A percentile compares a stretch with the other conserved stretches of the same genome.
These are phyloP conservation scores for Anoplophora glabripennis DNA, from an alignment of 1,140 invertebrate genomes.

Conservation along the genomic window DNA sequence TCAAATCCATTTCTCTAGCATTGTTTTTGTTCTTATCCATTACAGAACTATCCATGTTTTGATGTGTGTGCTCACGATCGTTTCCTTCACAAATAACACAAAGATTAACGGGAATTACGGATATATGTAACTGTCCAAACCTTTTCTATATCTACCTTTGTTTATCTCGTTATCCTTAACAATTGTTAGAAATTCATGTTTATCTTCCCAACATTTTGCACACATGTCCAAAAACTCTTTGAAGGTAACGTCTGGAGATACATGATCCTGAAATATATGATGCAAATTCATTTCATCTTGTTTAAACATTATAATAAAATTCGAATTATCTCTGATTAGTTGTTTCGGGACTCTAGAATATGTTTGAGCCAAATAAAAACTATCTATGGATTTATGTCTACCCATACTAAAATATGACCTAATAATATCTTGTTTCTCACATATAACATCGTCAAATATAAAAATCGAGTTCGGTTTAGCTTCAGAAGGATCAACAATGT, in stretches of 20 bases:
- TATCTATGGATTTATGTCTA: constrained; percentile 11
- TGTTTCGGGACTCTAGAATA: constrained; percentile 48
- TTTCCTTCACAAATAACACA: no score
- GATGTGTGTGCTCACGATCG: no score
- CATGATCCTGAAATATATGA: constrained; percentile 48
- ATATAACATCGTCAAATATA: constrained; percentile 44
- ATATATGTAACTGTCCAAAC: constrained; percentile 34
- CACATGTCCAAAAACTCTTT: constrained; percentile 42
- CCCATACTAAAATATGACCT: constrained; percentile 43
- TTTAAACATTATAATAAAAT: constrained; percentile 46
- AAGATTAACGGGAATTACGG: background rate
- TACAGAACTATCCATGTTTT: no score
- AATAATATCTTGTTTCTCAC: constrained; percentile 43
- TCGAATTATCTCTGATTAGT: constrained; percentile 47
- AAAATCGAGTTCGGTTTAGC: constrained; percentile 38
- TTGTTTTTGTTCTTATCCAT: no score
- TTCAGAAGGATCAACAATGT: background rate
- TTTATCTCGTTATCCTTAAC: constrained; percentile 38
- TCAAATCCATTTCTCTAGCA: background rate
- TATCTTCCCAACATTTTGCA: constrained; percentile 36
- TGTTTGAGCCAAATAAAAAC: constrained; percentile 39
- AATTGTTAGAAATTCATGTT: constrained; percentile 39
- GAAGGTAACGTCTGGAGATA: constrained; percentile 44
- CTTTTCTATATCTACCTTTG: constrained; percentile 40
- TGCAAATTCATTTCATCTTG: constrained; percentile 48